Base-by-base conservation (phyloP, 2,888 invertebrate genomes). In the Synergus itoensis region DNA sequence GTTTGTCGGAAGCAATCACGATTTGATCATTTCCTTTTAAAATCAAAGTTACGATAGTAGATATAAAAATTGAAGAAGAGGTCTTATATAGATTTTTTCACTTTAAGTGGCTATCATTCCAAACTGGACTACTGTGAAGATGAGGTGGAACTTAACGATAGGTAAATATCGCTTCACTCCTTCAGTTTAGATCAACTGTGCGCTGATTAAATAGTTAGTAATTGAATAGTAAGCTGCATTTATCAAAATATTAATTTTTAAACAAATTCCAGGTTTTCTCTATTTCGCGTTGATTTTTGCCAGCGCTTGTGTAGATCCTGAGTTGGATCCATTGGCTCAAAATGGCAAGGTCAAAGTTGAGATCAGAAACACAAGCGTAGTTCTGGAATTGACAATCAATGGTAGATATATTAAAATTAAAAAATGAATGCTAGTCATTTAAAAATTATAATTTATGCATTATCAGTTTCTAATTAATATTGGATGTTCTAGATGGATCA, bases 211-310 rank as follows among this genome's bases (percentile, higher is more conserved):
- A 28, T 28, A 28, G 21, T 28, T 28, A n/a, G n/a, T n/a, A n/a
- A n/a, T n/a, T n/a, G n/a, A n/a, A n/a, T 7, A 7, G 16, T n/a
- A 48, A n/a, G n/a, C 16, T 16, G 7, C 40, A 48, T 48, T 48
- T 16, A 7, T n/a, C 16, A 16, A 53, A 7, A 53, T 53, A 1
- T 53, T 53, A n/a, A n/a, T 53, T 53, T 1, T n/a, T 8, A 8
- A n/a, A 21, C 18, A 16, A 21, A 60, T 73, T 73, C 36, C n/a
- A 73, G 73, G 1, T n/a, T 14, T n/a, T 48, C 28, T 73, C 16
- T 48, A 36, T n/a, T 76, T 81, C 18, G 14, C 9, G 0, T n/a
- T 84, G 1, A 67, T 78, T n/a, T 11, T 36, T 7, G 76, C 73
- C 4, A 48, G 9, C 1, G 73, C 73, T 73, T 73, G 48, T 36